Percentiles rank a stretch among this genome's conserved stretches.
These are phyloP conservation scores for Parazoanthus swiftii DNA, from an alignment of 92 coral and sea anemone species.

Conservation along the genomic window DNA sequence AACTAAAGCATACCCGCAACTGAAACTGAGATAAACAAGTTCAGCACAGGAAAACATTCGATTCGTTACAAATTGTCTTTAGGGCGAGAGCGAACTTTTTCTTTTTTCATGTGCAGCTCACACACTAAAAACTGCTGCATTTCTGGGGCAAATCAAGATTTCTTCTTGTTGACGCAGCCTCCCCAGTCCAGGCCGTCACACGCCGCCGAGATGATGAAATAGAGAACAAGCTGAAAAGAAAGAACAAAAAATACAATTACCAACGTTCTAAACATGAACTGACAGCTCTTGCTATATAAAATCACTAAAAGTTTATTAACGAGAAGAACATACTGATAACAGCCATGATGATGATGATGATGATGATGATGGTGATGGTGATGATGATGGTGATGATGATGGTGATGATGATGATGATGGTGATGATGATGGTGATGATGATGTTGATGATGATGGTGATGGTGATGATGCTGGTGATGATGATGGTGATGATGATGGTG, in stretches of 20 bases:
- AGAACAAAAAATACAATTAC: background rate
- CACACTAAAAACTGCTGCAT: background rate
- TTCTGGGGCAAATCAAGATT: slow-evolving; percentile 2
- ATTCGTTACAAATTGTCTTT: background rate
- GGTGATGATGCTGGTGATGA: too few relatives aligned
- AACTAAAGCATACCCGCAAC: background rate
- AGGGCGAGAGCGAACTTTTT: background rate
- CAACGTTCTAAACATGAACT: background rate
- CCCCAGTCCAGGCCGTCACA: slow-evolving; percentile 93
- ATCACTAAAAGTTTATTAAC: too few relatives aligned
- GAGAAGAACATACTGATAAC: too few relatives aligned
- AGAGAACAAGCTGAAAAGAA: slow-evolving; percentile 77
- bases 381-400: too few relatives aligned
- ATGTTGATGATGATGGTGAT: too few relatives aligned
- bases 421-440: too few relatives aligned
- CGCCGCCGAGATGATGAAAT: slow-evolving; percentile 95
- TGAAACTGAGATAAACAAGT: background rate
- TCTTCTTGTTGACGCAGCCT: slow-evolving; percentile 54
- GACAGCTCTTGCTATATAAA: background rate
- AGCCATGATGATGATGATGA: too few relatives aligned
- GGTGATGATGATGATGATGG: too few relatives aligned
- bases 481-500: too few relatives aligned
- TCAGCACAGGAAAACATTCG: background rate
- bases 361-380: too few relatives aligned
- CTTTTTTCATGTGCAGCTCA: background rate